Evolutionary conservation across 2,113 vertebrate genomes (phyloP), one percentile per base, ranked within the genome.

Genomic region (Podocnemis expansa): DNA sequence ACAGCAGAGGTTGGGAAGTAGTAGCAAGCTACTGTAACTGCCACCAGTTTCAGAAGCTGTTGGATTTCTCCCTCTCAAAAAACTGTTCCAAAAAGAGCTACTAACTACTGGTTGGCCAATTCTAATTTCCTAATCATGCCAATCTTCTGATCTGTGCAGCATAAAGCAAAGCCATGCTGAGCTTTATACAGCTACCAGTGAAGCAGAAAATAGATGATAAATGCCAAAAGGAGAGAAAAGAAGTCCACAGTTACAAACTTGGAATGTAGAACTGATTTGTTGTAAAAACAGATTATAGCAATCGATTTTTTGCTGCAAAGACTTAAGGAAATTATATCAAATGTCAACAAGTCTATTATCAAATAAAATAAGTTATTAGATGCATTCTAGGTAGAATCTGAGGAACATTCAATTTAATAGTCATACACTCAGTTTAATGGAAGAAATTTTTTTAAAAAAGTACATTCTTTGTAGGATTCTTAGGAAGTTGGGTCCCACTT

Each of bases 281-380:
- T 16, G 63, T 54, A 86, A 51, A 52, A 89, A 89, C 82, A 75
- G 16, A 88, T 70, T 31, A 78, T 80, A 56, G 89, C 58, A 89
- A 84, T 34, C 25, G 92, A 79, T 14, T 55, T 43, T 85, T 92
- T 47, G 63, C 11, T 79, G 82, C 90, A 80, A 45, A 80, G 27
- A 45, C 58, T 82, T 85, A 92, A 27, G 67, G 43, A 94, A 34
- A 96, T 87, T 17, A 76, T 24, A 84, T 78, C 87, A 78, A 83
- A 47, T 81, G 43, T 47, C 0, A 29, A 47, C 54, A 82, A 75
- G 63, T 51, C n/a, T 54, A 67, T n/a, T 45, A 82, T 12, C 79
- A 81, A n/a, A 67, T 67, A n/a, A 67, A 67, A 34, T 60, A 60
- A 2, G 29, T 67, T n/a, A 67, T 67, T 67, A n/a, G 31, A 67